Evolutionary conservation across 2,888 invertebrate species (phyloP).

Genomic region (Sphaeridia pumilis): DNA sequence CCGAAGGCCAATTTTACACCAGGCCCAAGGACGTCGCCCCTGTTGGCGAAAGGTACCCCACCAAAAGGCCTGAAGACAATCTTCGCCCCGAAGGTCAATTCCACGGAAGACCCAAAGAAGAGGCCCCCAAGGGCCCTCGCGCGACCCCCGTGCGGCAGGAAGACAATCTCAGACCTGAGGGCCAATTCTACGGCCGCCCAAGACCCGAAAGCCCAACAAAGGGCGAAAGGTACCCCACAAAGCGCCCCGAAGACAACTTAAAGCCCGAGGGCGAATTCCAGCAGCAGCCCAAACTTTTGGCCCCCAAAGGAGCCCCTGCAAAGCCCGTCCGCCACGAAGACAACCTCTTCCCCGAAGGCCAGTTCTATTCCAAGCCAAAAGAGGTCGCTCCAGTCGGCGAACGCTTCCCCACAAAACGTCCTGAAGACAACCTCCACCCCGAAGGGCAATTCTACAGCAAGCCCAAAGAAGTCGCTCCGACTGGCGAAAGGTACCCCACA

Average conservation of each 20-base stretch:
- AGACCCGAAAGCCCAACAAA: conserved; percentile 13
- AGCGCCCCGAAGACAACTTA: conserved; percentile 38
- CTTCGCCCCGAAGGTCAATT: conserved; percentile 40
- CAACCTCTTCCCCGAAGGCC: conserved; percentile 50
- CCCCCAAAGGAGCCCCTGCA: conserved; percentile 42
- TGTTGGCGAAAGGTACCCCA: conserved; percentile 44
- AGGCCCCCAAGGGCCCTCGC: conserved; percentile 28
- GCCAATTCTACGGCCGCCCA: conserved; percentile 38
- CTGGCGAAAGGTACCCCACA: conserved; percentile 36
- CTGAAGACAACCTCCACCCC: conserved; percentile 46
- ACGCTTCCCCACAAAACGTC: conserved; percentile 40
- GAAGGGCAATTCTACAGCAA: conserved; percentile 37
- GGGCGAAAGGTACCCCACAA: conserved; percentile 41
- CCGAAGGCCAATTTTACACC: conserved; percentile 38
- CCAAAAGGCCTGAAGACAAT: conserved; percentile 42
- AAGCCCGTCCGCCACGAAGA: conserved; percentile 44
- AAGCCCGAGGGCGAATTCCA: conserved; percentile 39
- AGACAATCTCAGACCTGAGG: conserved; percentile 45
- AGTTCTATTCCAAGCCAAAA: conserved; percentile 5
- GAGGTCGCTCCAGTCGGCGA: conserved; percentile 34
- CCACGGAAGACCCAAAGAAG: conserved; percentile 14
- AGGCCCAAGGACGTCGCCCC: conserved; percentile 21
- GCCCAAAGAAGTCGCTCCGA: conserved; percentile 40
- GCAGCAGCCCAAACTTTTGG: conserved; percentile 40
- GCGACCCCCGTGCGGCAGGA: conserved; percentile 41